These are phyloP conservation scores for Nycticorax nycticorax DNA, from an alignment of 2,113 vertebrate species.

Conservation along the genomic window DNA sequence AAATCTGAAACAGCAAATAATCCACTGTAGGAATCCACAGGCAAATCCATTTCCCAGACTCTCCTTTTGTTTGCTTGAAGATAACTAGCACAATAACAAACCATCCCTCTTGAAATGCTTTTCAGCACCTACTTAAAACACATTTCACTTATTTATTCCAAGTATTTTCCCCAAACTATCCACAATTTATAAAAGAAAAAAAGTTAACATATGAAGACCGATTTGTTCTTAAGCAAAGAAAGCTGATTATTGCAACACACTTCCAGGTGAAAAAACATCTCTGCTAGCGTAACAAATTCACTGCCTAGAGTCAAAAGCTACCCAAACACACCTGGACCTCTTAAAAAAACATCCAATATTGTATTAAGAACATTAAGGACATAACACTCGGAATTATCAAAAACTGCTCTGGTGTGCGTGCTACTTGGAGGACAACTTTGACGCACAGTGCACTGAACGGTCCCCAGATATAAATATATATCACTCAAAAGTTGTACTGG, in stretches of 20 bases:
- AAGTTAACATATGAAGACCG: background rate
- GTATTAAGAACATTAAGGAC: constrained; percentile 51
- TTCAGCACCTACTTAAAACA: background rate
- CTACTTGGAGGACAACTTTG: background rate
- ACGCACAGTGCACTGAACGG: background rate
- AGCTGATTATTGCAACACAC: background rate
- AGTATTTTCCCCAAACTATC: background rate
- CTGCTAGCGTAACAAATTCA: constrained; percentile 68
- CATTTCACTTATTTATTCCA: background rate
- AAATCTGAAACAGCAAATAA: background rate
- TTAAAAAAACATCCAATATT: constrained; percentile 59
- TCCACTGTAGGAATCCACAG: background rate
- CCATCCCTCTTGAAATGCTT: background rate
- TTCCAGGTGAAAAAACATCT: constrained; percentile 68
- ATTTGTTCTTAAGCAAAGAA: background rate
- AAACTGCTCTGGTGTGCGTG: background rate
- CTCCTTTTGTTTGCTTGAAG: background rate
- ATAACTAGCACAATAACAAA: background rate
- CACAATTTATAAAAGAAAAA: background rate
- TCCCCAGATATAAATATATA: background rate
- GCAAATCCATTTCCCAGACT: background rate
- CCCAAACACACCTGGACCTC: constrained; percentile 62
- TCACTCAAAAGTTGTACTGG: background rate
- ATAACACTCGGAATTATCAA: constrained; percentile 48
- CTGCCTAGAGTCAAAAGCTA: constrained; percentile 5